Evolutionary conservation across 1,140 invertebrate genomes (phyloP), one percentile per base, ranked within the genome.

Genomic region (Drosophila albomicans): DNA sequence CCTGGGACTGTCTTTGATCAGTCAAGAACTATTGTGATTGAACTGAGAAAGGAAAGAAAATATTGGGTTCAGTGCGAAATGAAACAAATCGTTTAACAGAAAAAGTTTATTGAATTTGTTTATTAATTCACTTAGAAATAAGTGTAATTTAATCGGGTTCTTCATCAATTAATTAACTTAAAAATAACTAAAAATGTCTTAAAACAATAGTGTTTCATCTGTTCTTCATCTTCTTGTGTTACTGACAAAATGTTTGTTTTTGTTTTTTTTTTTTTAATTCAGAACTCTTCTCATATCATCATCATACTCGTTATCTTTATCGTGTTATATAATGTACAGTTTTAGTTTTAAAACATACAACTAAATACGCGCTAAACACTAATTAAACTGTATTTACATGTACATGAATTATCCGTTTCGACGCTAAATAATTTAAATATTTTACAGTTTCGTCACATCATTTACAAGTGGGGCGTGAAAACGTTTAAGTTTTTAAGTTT

Each of bases 271-370:
- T 25, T 25, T 69, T 78, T 63, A 67, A 13, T 48, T 59, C 52
- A 48, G 76, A 11, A 63, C 61, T 75, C 62, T 69, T 38, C 35
- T 38, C 35, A 38, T 10, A 38, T 38, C 54, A 63, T 66, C 41
- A 67, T 66, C 66, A 70, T 74, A 79, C 76, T 82, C 57, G 65
- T 82, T 84, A 88, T 70, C 51, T 61, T 64, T 76, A 68, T 84
- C 69, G 64, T 87, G 85, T 88, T 88, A 88, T 88, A 84, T 88
- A 88, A 88, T 88, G 85, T 88, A 88, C 84, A 88, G 67, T 78
- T 89, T 89, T 89, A 89, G 86, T 90, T 89, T 89, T 90, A 89
- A 90, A 89, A 90, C 81, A 89, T 89, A 89, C 81, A 89, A 90
- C 85, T 89, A 89, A 89, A 89, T 89, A 89, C 85, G 78, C 78